Conservation (phyloP, 2,888 invertebrate genomes). For the Pheosia tremula region DNA sequence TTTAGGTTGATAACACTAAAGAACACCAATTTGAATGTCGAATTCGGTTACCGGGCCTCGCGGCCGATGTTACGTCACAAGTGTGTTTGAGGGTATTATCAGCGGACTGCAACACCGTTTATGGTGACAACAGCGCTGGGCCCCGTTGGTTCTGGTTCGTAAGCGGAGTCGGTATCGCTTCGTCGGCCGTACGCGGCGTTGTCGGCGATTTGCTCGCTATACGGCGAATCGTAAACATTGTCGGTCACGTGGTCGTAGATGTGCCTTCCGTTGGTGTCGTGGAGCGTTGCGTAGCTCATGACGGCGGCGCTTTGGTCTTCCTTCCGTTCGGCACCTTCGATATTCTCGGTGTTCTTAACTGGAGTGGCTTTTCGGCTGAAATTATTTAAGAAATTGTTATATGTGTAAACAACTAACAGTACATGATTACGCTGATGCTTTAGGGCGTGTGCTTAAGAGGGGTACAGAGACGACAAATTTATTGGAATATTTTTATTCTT, state of each 20-base stretch:
- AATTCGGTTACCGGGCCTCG: constrained; percentile 38
- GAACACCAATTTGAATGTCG: constrained; percentile 41
- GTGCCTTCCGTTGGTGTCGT: constrained; percentile 86
- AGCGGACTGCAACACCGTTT: constrained; percentile 94
- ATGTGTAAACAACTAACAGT: no score
- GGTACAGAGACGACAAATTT: no score
- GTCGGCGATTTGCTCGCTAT: constrained; percentile 84
- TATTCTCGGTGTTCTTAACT: constrained; percentile 94
- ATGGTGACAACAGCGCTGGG: constrained; percentile 89
- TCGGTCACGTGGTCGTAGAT: constrained; percentile 85
- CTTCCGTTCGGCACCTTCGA: constrained; percentile 93
- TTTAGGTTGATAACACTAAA: constrained; percentile 40
- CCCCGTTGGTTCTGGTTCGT: constrained; percentile 88
- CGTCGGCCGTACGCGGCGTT: constrained; percentile 75
- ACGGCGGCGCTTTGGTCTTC: constrained; percentile 95
- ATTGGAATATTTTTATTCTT: no score
- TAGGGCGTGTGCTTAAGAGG: no score
- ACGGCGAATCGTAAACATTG: constrained; percentile 91
- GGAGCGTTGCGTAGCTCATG: constrained; percentile 94
- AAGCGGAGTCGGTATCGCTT: constrained; percentile 79
- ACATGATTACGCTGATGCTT: no score
- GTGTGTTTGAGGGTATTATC: constrained; percentile 38
- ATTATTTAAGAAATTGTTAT: constrained; percentile 13
- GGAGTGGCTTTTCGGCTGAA: constrained; percentile 92
- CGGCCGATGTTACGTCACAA: constrained; percentile 8